phyloP scores from a whole-genome alignment of 2,797 vertebrate genomes.

The Rhincodon typus region DNA sequence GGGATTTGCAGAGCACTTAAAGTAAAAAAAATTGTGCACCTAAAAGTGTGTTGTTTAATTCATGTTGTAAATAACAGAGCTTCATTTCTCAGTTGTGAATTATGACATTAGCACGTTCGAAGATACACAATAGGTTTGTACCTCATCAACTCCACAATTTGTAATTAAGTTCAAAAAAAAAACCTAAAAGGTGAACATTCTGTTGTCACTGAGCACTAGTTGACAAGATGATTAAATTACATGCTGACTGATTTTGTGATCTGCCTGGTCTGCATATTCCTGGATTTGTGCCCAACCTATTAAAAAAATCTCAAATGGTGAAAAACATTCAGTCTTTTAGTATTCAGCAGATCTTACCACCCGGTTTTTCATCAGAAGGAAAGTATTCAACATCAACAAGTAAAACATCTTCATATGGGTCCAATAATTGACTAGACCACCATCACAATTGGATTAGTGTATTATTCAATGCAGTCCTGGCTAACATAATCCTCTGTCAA shows the following conservation, averaged over 20 bases:
- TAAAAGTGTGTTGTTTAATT: neutral
- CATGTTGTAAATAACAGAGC: neutral
- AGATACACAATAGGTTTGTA: neutral
- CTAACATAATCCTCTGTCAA: conserved; percentile 52
- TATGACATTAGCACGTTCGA: neutral
- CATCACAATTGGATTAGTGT: conserved; percentile 20
- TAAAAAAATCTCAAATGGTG: neutral
- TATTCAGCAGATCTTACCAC: neutral
- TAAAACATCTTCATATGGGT: neutral
- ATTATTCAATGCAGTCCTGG: conserved; percentile 38
- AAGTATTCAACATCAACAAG: neutral
- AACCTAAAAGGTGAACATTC: neutral
- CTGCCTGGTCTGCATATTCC: too few relatives aligned
- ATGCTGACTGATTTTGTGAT: neutral
- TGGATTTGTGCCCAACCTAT: conserved; percentile 10
- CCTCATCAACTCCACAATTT: neutral
- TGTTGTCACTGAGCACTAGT: neutral
- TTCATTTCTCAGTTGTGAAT: neutral
- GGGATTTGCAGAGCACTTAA: neutral
- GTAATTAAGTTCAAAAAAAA: neutral
- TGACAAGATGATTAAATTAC: conserved; percentile 7
- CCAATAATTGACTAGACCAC: conserved; percentile 31
- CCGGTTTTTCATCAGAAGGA: neutral
- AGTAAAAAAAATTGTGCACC: neutral
- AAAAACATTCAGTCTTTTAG: neutral